Percentiles rank a stretch among this genome's conserved stretches.
phyloP scores from a whole-genome alignment of 1,140 invertebrate species.

The Aphis craccivora region DNA sequence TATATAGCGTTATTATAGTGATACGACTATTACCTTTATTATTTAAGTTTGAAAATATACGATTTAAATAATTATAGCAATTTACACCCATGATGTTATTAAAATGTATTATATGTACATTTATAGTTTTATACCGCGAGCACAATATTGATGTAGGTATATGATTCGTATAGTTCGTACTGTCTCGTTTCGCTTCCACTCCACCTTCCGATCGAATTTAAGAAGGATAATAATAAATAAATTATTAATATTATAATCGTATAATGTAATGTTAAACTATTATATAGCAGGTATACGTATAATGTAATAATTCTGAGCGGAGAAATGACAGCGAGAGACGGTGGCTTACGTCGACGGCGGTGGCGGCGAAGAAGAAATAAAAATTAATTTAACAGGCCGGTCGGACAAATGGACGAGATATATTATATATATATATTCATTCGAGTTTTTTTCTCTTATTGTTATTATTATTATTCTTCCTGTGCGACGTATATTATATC shows the following conservation, averaged over 20 bases:
- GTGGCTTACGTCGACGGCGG: background rate
- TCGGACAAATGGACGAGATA: background rate
- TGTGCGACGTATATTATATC: background rate
- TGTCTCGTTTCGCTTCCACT: background rate
- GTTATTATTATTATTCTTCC: slow-evolving; percentile 29
- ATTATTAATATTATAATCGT: background rate
- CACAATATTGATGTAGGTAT: background rate
- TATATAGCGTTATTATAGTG: background rate
- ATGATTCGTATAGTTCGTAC: background rate
- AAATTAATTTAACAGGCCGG: slow-evolving; percentile 39
- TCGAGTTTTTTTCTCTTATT: background rate
- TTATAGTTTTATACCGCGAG: background rate
- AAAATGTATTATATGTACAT: background rate
- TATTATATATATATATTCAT: background rate
- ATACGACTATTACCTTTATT: background rate
- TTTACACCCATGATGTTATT: background rate
- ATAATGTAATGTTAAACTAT: background rate
- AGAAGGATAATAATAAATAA: background rate
- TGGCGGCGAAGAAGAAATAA: background rate
- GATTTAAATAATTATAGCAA: background rate
- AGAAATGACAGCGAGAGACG: background rate
- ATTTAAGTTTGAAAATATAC: background rate
- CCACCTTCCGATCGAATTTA: background rate
- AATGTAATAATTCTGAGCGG: background rate
- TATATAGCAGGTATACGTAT: background rate